These are phyloP conservation scores for Myotis pilosus DNA, from an alignment of 2,797 vertebrate species.

Conservation along the genomic window DNA sequence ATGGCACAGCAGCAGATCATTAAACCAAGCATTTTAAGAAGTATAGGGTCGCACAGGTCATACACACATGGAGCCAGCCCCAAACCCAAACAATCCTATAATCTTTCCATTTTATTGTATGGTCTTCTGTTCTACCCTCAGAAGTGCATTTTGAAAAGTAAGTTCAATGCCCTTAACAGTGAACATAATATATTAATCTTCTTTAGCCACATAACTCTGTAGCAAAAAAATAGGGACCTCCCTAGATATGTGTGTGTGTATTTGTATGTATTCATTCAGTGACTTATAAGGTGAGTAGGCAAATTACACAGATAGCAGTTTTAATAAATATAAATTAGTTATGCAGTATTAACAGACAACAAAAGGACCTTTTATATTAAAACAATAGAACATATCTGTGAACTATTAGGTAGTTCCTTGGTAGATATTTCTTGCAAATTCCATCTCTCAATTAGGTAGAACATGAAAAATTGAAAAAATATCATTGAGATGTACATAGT, in stretches of 20 bases:
- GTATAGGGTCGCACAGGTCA: neutral
- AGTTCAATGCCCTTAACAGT: neutral
- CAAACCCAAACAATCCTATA: neutral
- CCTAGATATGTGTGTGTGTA: neutral
- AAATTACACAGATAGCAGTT: neutral
- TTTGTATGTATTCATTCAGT: neutral
- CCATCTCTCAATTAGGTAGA: neutral
- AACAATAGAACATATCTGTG: neutral
- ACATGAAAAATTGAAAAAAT: neutral
- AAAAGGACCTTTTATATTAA: neutral
- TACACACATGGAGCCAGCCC: neutral
- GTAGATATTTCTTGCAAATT: neutral
- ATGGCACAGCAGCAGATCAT: neutral
- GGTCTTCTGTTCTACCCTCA: neutral
- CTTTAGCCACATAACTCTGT: neutral
- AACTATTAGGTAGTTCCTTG: neutral
- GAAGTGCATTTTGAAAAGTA: neutral
- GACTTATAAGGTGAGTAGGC: neutral
- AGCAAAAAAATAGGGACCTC: neutral
- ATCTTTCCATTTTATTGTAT: neutral
- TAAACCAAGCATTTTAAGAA: neutral
- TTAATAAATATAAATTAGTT: conserved; percentile 4
- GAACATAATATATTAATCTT: neutral
- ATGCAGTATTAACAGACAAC: neutral
- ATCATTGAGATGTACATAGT: neutral